Evolutionary conservation across 2,113 vertebrate species (phyloP).

Genomic region (Montifringilla adamsi): DNA sequence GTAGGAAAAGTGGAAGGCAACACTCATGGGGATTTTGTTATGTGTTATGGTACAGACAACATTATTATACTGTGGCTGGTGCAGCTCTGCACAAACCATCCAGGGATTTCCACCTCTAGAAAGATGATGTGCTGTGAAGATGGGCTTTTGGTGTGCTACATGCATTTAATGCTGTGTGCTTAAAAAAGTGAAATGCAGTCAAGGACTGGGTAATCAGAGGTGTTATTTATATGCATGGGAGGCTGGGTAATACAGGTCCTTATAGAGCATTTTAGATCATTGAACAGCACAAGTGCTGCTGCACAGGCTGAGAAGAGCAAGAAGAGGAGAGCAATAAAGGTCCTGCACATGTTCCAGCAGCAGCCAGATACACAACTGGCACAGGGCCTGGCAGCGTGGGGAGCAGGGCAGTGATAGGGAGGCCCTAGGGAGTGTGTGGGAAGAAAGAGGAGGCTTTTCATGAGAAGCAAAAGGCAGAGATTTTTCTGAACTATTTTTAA

Average conservation of each 20-base stretch:
- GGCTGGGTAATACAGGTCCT: not conserved
- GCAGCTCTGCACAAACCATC: not conserved
- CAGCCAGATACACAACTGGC: not conserved
- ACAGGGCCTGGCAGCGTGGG: rapidly evolving
- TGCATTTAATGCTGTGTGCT: not conserved
- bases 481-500: not conserved
- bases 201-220: not conserved
- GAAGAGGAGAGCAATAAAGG: not conserved
- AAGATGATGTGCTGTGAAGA: not conserved
- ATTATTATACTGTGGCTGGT: not conserved
- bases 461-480: not conserved
- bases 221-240: not conserved
- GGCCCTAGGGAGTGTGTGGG: not conserved
- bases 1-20: not conserved
- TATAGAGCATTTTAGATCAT: not conserved
- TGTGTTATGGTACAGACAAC: not conserved
- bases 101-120: not conserved
- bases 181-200: not conserved
- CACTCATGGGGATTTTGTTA: not conserved
- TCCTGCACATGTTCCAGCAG: not conserved
- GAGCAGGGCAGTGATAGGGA: not conserved
- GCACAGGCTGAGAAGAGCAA: not conserved
- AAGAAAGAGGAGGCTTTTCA: not conserved
- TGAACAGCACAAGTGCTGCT: not conserved
- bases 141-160: not conserved